phyloP scores from a whole-genome alignment of 2,888 invertebrate species.

The Saturnia japonica region DNA sequence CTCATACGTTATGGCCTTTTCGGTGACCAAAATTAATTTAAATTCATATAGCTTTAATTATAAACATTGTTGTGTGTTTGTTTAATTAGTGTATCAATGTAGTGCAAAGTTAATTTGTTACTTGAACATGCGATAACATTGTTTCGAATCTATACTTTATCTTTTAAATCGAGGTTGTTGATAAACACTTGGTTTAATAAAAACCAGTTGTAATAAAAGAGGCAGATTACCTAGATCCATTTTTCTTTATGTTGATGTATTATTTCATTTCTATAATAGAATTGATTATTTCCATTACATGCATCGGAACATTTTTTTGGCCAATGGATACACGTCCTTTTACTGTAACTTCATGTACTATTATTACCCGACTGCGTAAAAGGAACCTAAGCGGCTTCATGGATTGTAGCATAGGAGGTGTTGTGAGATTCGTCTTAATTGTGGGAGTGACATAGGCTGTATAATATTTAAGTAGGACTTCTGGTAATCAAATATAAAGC shows the following conservation, averaged over 20 bases:
- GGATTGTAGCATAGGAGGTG: too few relatives aligned
- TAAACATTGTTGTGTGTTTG: background rate
- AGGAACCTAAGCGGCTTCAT: too few relatives aligned
- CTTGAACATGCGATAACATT: constrained; percentile 23
- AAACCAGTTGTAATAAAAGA: constrained; percentile 1
- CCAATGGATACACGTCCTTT: too few relatives aligned
- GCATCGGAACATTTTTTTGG: too few relatives aligned
- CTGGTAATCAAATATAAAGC: too few relatives aligned
- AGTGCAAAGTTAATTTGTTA: constrained; percentile 25
- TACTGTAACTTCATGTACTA: too few relatives aligned
- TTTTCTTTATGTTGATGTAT: background rate
- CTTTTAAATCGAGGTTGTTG: constrained; percentile 21
- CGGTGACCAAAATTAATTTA: background rate
- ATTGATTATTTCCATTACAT: background rate
- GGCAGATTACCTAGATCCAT: background rate
- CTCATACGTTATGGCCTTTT: background rate
- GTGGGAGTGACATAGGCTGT: too few relatives aligned
- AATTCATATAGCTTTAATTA: background rate
- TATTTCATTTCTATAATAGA: background rate
- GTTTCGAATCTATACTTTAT: constrained; percentile 18
- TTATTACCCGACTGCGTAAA: too few relatives aligned
- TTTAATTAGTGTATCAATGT: constrained; percentile 12
- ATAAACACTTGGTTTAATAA: constrained; percentile 12
- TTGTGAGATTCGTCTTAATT: too few relatives aligned
- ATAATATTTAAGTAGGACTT: too few relatives aligned